phyloP scores from a whole-genome alignment of 2,888 invertebrate genomes.

The Eristalis tenax region DNA sequence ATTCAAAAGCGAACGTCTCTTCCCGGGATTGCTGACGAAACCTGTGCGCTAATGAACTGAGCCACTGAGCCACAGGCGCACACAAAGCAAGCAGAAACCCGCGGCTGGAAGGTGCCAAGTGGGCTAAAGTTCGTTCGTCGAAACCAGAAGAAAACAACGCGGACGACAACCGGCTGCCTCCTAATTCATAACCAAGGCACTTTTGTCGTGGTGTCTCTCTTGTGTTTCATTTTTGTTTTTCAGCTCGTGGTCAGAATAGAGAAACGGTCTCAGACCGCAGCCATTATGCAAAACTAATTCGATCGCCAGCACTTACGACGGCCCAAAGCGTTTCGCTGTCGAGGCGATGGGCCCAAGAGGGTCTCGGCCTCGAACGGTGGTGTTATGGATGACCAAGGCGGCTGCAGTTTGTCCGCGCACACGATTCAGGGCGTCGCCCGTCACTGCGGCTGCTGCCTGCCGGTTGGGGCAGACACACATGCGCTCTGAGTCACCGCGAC shows the following conservation, averaged over 20 bases:
- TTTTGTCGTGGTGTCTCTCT: conserved; percentile 23
- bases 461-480: conserved; percentile 38
- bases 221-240: conserved; percentile 4
- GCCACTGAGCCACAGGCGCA: neutral
- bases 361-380: conserved; percentile 12
- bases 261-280: neutral
- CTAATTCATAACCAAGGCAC: conserved; percentile 54
- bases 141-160: neutral
- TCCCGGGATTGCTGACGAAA: conserved; percentile 2
- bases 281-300: conserved; percentile 65
- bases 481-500: conserved; percentile 51
- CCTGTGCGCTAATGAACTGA: conserved; percentile 31
- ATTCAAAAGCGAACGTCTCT: neutral
- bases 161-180: conserved; percentile 14
- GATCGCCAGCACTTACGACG: conserved; percentile 39
- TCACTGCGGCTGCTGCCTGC: conserved; percentile 8
- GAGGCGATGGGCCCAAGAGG: conserved; percentile 7
- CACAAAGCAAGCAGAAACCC: neutral
- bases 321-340: neutral
- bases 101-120: conserved; percentile 38
- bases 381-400: conserved; percentile 40
- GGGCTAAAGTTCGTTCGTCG: conserved; percentile 27
- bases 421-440: conserved; percentile 61
- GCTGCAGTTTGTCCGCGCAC: conserved; percentile 43
- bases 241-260: conserved; percentile 56